Evolutionary conservation across 2,797 vertebrate genomes (phyloP), one percentile per base, ranked within the genome.

Genomic region (Phalanger gymnotis): DNA sequence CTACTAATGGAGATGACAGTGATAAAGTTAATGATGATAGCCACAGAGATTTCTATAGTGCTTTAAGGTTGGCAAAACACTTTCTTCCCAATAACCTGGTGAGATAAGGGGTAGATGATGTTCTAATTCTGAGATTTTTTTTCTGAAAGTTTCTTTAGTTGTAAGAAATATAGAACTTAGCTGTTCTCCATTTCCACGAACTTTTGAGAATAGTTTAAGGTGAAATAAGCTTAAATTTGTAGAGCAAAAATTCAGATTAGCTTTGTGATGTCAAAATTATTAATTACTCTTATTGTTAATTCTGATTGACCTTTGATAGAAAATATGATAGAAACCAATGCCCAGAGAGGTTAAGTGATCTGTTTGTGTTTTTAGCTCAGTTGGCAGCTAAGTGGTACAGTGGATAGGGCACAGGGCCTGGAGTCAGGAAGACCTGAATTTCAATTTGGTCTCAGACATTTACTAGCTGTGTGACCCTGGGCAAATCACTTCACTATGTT

Each of bases 111-210:
- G 81, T 54, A 95, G 31, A 66, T 31, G 56, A 51, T 66, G 47
- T 93, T 96, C 27, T 90, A 90, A 91, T 61, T 95, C 19, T 58
- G 81, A 93, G 81, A 92, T 40, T 25, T 81, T 94, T 92, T 31
- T 58, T 91, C 94, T 94, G 54, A 56, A 61, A 58, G 7, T n/a
- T 96, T 54, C 53, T 14, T 1, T 40, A 90, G 92, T 73, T 56
- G 57, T 91, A 91, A 94, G 30, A 93, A 96, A 10, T 66, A 25
- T 91, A 87, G 47, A 81, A 4, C 27, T n/a, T 47, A 55, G n/a
- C 55, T 93, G 52, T 58, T 96, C 93, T 95, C 22, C 66, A 0
- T 92, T 14, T 94, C 51, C 1, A 58, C 28, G 56, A 56, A 56
- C 22, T 56, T 19, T 91, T 93, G 55, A 52, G 28, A 90, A 92